Evolutionary conservation across 2,113 vertebrate genomes (phyloP).

Genomic region (Etheostoma spectabile): DNA sequence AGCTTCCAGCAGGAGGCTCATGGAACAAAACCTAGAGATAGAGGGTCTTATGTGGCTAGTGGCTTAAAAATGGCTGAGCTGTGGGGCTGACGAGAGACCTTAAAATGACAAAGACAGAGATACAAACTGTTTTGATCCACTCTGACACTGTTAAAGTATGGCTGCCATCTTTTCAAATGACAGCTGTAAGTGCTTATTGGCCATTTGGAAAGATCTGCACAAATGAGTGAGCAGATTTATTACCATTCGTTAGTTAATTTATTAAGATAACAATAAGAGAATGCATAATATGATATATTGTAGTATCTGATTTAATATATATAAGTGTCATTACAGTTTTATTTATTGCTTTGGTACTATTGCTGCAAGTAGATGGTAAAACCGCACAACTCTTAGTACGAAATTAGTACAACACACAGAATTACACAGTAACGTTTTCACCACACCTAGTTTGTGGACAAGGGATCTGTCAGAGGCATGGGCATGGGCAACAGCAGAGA

Average conservation of each 20-base stretch:
- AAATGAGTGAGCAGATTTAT: background rate
- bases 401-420: too few relatives aligned
- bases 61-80: conserved; percentile 74
- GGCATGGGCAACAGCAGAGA: too few relatives aligned
- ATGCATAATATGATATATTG: background rate
- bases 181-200: conserved; percentile 16
- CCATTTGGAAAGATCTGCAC: conserved; percentile 28
- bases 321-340: background rate
- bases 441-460: too few relatives aligned
- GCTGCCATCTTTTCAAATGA: conserved; percentile 29
- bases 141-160: conserved; percentile 28
- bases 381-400: too few relatives aligned
- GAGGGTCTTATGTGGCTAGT: conserved; percentile 79
- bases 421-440: too few relatives aligned
- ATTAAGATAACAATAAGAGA: conserved; percentile 11
- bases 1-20: conserved; percentile 81
- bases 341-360: too few relatives aligned
- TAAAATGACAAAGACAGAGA: conserved; percentile 72
- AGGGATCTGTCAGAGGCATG: too few relatives aligned
- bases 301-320: background rate
- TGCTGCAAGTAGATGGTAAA: too few relatives aligned
- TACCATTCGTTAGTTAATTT: conserved; percentile 1
- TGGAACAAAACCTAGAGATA: conserved; percentile 78
- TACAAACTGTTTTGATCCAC: conserved; percentile 52
- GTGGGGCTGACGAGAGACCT: conserved; percentile 69